Evolutionary conservation across 2,113 vertebrate species (phyloP).

Genomic region (Thamnophis sirtalis): DNA sequence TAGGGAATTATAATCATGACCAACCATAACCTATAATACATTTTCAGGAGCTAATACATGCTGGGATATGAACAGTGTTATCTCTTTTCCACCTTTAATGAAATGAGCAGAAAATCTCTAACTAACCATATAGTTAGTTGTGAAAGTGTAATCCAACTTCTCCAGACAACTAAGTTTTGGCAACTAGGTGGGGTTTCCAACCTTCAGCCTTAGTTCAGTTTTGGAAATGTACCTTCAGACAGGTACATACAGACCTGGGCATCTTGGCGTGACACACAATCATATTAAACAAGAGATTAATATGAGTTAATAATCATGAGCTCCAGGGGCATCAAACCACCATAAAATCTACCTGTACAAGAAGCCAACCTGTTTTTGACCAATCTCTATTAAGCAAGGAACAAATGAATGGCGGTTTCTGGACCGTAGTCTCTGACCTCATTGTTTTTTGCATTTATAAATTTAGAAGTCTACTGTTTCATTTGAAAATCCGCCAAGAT

Average conservation of each 20-base stretch:
- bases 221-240: neutral
- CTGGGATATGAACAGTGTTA: neutral
- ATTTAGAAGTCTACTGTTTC: slow-evolving; percentile 50
- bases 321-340: neutral
- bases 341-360: slow-evolving; percentile 1
- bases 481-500: slow-evolving; percentile 33
- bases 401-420: slow-evolving; percentile 61
- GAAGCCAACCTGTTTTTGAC: slow-evolving; percentile 20
- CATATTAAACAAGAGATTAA: neutral
- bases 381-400: slow-evolving; percentile 42
- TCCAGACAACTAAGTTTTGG: neutral
- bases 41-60: neutral
- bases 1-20: neutral
- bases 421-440: slow-evolving; percentile 37
- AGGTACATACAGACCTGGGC: neutral
- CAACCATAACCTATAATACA: neutral
- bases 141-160: neutral
- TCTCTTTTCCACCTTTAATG: neutral
- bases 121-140: neutral
- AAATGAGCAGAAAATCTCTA: neutral
- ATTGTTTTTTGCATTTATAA: slow-evolving; percentile 62
- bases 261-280: neutral
- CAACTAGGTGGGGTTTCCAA: neutral
- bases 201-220: neutral
- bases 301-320: neutral